A percentile compares a stretch with the other conserved stretches of the same genome.
Evolutionary conservation across 2,113 vertebrate species (phyloP).

Genomic region (Girardinichthys multiradiatus): DNA sequence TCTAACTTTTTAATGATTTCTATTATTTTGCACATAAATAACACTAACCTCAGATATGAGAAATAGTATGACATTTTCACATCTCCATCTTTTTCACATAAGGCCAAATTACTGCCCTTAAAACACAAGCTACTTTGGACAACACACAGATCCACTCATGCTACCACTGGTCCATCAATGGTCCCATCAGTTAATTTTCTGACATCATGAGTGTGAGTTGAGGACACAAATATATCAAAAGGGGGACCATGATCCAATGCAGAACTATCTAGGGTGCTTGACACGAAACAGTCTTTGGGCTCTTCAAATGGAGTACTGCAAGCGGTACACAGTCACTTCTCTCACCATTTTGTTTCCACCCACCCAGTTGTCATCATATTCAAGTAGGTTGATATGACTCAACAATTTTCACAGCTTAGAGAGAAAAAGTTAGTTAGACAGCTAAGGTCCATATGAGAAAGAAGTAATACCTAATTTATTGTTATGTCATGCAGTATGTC

Average conservation of each 20-base stretch:
- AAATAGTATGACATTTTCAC: neutral
- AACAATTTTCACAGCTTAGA: slow-evolving; percentile 11
- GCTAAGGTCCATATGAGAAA: neutral
- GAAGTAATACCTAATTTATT: neutral
- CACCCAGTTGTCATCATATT: slow-evolving; percentile 47
- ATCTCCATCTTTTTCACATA: neutral
- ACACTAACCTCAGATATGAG: too few relatives aligned
- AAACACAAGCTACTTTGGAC: neutral
- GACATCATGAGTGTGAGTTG: slow-evolving; percentile 32
- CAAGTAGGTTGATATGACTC: slow-evolving; percentile 56
- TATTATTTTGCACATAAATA: too few relatives aligned
- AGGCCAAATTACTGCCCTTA: neutral
- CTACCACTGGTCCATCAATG: neutral
- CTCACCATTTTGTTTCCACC: slow-evolving; percentile 50
- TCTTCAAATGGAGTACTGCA: slow-evolving; percentile 53
- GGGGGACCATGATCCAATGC: slow-evolving; percentile 44
- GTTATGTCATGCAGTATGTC: too few relatives aligned
- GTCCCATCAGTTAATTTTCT: slow-evolving; percentile 11
- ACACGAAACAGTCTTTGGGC: slow-evolving; percentile 48
- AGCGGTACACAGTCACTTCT: slow-evolving; percentile 55
- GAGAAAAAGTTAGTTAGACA: slow-evolving; percentile 6
- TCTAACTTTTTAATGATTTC: too few relatives aligned
- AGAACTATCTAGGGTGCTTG: slow-evolving; percentile 41
- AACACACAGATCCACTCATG: neutral
- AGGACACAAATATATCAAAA: slow-evolving; percentile 42